phyloP scores from a whole-genome alignment of 2,797 vertebrate genomes.

The Acrocephalus scirpaceus region DNA sequence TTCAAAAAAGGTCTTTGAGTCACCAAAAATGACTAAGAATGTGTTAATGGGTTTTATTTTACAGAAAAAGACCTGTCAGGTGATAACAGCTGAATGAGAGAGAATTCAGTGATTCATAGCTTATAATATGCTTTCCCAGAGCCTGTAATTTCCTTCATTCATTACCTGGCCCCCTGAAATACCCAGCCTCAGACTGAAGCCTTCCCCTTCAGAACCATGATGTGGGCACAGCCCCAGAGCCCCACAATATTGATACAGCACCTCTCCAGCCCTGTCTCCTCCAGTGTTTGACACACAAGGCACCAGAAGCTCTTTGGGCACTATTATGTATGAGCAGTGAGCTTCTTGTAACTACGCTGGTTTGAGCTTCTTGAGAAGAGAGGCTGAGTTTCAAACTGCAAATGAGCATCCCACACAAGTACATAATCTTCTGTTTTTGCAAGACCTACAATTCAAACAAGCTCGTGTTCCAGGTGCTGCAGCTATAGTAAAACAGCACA shows the following conservation, averaged over 20 bases:
- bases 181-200: not conserved
- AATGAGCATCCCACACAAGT: not conserved
- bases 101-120: conserved; percentile 28
- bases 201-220: not conserved
- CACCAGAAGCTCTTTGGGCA: not conserved
- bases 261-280: not conserved
- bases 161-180: not conserved
- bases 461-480: not conserved
- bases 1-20: not conserved
- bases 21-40: conserved; percentile 13
- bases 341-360: not conserved
- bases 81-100: not conserved
- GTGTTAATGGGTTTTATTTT: not conserved
- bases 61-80: not conserved
- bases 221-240: accelerated
- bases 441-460: not conserved
- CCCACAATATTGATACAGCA: not conserved
- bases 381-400: not conserved
- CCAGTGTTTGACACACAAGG: not conserved
- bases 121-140: not conserved
- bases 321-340: not conserved
- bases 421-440: not conserved
- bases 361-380: not conserved
- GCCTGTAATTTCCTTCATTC: conserved; percentile 4
- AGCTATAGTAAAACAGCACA: not conserved